Base-by-base conservation (phyloP, 2,113 vertebrate genomes). In the Oreochromis spilurus region DNA sequence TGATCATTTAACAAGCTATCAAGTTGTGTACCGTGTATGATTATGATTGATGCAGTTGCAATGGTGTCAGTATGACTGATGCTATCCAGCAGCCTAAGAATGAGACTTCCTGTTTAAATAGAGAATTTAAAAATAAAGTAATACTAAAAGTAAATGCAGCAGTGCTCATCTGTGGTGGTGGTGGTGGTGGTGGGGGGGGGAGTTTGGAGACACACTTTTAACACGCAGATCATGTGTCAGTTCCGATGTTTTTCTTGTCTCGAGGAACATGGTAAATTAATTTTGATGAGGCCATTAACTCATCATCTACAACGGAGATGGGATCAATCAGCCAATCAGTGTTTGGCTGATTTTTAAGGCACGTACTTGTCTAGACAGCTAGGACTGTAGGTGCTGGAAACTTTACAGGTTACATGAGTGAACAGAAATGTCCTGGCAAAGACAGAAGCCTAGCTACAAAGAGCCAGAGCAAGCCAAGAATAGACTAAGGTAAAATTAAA, bases 271-370 rank as follows among this genome's bases (percentile, higher is more conserved):
- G 21, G 40, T 67, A 84, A 79, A 92, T 91, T 62, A 55, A 84
- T 87, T 84, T 81, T 92, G 78, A 94, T 93, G 88, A 93, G 80
- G 70, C 81, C 26, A 91, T 94, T 91, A 91, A 85, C 65, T 89
- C 90, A 36, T 84, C 85, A 52, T 91, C 84, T 75, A 53, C 75
- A 85, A 16, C 53, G 29, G 81, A 88, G 84, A 67, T 29, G 34
- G 40, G 87, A 84, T 77, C 84, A 93, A 90, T 90, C 89, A 90
- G 91, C 88, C 86, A 84, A 91, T 94, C 92, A 92, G 88, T 34
- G 52, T 36, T 40, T 54, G 81, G 87, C 83, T 92, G 84, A 87
- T 86, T 88, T 90, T 92, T 78, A 88, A 36, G 60, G 87, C 36
- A 54, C 29, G 43, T 50, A 48, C 45, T 60, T 70, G 43, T 86